A percentile compares a stretch with the other conserved stretches of the same genome.
Evolutionary conservation across 1,140 invertebrate species (phyloP).

Genomic region (Littorina saxatilis): DNA sequence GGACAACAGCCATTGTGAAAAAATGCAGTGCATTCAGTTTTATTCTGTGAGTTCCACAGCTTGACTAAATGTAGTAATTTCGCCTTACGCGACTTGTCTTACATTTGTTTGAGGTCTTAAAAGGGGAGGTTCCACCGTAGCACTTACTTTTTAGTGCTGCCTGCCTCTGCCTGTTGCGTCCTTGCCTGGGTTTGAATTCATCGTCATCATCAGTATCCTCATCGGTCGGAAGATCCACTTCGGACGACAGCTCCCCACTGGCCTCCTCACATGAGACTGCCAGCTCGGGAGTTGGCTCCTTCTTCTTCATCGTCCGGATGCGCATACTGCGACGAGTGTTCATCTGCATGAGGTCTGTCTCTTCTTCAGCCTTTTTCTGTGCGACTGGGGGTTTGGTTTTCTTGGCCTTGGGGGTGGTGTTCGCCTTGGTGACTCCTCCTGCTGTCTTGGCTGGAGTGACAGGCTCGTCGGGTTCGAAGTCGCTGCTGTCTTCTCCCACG

Average conservation of each 20-base stretch:
- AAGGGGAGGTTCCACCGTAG: too few relatives aligned
- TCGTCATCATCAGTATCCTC: conserved; percentile 58
- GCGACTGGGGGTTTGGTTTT: neutral
- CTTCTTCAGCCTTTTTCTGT: conserved; percentile 9
- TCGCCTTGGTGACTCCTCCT: neutral
- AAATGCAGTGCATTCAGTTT: too few relatives aligned
- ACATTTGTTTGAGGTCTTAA: too few relatives aligned
- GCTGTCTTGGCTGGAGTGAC: conserved; percentile 18
- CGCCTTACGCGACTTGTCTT: too few relatives aligned
- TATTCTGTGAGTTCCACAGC: too few relatives aligned
- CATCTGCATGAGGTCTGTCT: neutral
- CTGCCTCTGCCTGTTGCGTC: conserved; percentile 62
- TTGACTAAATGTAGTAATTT: too few relatives aligned
- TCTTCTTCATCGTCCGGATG: conserved; percentile 37
- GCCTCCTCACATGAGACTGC: conserved; percentile 38
- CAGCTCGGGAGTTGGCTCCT: conserved; percentile 39
- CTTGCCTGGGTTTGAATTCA: conserved; percentile 59
- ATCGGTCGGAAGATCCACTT: conserved; percentile 47
- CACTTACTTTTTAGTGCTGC: conserved; percentile 60
- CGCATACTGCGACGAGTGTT: conserved; percentile 32
- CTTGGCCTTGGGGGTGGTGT: neutral
- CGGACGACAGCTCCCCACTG: conserved; percentile 35
- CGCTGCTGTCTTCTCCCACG: conserved; percentile 38
- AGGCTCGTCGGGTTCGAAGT: conserved; percentile 33
- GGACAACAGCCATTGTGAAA: too few relatives aligned